Evolutionary conservation across 2,888 invertebrate species (phyloP).

Genomic region (Rotaria sp.): DNA sequence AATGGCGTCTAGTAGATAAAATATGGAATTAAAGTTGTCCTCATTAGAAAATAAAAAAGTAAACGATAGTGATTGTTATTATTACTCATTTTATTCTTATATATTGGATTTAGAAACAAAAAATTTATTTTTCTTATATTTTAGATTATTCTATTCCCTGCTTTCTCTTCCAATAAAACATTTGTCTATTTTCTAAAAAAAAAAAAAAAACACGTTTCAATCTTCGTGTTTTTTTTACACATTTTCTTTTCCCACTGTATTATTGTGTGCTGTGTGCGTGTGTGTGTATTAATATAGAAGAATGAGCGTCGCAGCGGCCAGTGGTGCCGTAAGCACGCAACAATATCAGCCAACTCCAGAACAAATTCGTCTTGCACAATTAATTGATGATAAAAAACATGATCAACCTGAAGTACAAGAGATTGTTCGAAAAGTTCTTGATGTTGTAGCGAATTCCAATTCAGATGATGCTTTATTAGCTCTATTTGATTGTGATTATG

Average conservation of each 20-base stretch:
- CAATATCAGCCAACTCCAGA: not conserved
- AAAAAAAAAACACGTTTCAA: not conserved
- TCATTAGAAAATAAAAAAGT: not conserved
- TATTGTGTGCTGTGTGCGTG: not conserved
- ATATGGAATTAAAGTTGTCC: not conserved
- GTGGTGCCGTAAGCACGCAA: not conserved
- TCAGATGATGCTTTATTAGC: slow-evolving; percentile 3
- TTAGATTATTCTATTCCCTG: not conserved
- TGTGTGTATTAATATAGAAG: not conserved
- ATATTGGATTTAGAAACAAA: not conserved
- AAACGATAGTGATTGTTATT: not conserved
- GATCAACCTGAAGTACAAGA: slow-evolving; percentile 28
- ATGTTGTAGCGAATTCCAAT: slow-evolving; percentile 13
- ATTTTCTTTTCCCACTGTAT: not conserved
- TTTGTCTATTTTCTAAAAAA: not conserved
- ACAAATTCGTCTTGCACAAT: slow-evolving; percentile 26
- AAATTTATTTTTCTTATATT: not conserved
- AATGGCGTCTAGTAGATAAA: not conserved
- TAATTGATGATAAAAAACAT: slow-evolving; percentile 29
- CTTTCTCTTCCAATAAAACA: not conserved
- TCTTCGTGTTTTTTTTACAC: not conserved
- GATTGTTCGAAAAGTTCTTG: not conserved
- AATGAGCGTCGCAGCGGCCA: slow-evolving; percentile 13
- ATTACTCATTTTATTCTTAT: not conserved
- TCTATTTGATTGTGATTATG: slow-evolving; percentile 17